These are phyloP conservation scores for Ormyrus pomaceus DNA, from an alignment of 2,888 invertebrate species.

Conservation along the genomic window DNA sequence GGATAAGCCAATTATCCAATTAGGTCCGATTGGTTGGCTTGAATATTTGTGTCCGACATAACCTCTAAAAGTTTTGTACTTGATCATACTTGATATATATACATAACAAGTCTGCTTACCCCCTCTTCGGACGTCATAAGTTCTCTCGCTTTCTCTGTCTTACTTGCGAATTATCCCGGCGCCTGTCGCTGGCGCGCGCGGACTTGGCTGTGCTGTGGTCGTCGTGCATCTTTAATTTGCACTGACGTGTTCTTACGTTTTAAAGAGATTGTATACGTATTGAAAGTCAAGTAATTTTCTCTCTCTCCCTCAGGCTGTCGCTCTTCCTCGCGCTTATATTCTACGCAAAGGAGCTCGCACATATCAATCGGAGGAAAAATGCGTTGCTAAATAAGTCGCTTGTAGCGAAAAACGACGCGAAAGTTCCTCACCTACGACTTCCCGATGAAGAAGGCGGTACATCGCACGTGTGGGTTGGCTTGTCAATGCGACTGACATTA, in stretches of 20 bases:
- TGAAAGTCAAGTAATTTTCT: not conserved
- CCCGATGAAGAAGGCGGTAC: conserved; percentile 11
- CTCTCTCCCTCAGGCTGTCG: not conserved
- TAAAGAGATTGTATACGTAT: not conserved
- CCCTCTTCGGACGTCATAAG: not conserved
- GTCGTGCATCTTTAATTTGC: conserved; percentile 42
- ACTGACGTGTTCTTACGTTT: conserved; percentile 25
- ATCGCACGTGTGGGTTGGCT: not conserved
- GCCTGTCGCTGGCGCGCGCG: not conserved
- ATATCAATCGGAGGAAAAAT: conserved; percentile 1
- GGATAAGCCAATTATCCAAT: too few species aligned
- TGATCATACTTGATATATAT: not conserved
- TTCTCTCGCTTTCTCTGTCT: not conserved
- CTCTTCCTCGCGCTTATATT: too few species aligned
- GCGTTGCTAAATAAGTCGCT: not conserved
- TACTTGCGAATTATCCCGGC: not conserved
- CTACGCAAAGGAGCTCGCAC: not conserved
- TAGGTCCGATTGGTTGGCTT: too few species aligned
- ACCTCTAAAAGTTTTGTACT: not conserved
- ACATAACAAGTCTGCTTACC: not conserved
- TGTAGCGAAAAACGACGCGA: conserved; percentile 15
- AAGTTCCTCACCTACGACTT: conserved; percentile 31
- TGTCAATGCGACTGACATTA: not conserved
- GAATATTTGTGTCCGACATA: not conserved
- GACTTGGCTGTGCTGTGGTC: not conserved